Base-by-base conservation (phyloP, 53 echinoderm and acorn worm species). In the Holothuria scabra region DNA sequence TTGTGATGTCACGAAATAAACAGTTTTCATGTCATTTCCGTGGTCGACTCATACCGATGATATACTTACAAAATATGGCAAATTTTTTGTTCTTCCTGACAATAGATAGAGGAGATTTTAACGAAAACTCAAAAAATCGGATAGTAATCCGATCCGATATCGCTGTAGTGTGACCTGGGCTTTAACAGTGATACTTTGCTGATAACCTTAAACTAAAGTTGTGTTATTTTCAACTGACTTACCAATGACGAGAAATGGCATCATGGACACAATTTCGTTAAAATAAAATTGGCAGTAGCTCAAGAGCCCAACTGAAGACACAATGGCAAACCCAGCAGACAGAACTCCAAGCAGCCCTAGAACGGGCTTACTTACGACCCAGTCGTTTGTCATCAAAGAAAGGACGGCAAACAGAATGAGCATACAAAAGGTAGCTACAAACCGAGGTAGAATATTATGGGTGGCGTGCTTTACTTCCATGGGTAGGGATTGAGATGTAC, bases 221-320 rank as follows among this genome's bases (percentile, higher is more conserved):
- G n/a, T n/a, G n/a, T n/a, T 4, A 35, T 41, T 41, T 41, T 41
- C 41, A 52, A 52, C 3, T 52, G 52, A 52, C 95, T 95, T 72
- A 99, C 99, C 99, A 18, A 99, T 61, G 34, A 99, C 90, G 13
- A 99, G 84, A 79, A 99, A 99, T 0, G 99, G 99, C 99, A 99
- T 99, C 80, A 95, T 90, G 0, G 99, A 92, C 1, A 99, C 94
- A 14, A 99, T 89, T 71, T 95, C 92, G 63, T 94, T 99, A 88
- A 89, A 95, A 65, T 88, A 81, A 49, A 99, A 82, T 3, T 88
- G 90, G 34, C 82, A 78, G 41, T 88, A 93, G 84, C 93, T 91
- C 57, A 94, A 85, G 41, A 95, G 62, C 14, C 99, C 99, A 8
- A 99, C 84, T n/a, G 99, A 84, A 0, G 94, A 95, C 56, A 94